Conservation (phyloP, 2,797 vertebrate genomes). For the Rhincodon typus region DNA sequence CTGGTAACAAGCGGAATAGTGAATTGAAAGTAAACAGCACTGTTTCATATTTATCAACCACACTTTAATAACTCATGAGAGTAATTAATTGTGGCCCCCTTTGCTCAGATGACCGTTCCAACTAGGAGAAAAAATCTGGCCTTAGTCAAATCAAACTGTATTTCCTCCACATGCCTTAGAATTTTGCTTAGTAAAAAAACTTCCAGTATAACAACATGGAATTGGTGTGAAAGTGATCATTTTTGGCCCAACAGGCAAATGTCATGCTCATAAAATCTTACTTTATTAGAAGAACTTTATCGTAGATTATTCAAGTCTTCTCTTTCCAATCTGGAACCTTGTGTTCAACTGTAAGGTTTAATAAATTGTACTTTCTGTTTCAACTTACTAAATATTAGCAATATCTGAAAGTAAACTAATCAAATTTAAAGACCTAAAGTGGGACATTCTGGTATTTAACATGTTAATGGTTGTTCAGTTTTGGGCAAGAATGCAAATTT, state of each 20-base stretch:
- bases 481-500: neutral
- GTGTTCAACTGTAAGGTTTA: neutral
- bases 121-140: neutral
- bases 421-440: neutral
- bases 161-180: neutral
- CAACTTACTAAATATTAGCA: neutral
- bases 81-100: constrained; percentile 12
- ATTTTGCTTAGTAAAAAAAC: neutral
- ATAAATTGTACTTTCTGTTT: neutral
- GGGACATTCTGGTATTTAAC: neutral
- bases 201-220: neutral
- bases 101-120: neutral
- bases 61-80: neutral
- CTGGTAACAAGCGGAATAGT: constrained; percentile 1
- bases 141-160: neutral
- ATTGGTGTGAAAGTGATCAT: neutral
- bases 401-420: neutral
- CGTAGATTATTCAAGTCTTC: neutral
- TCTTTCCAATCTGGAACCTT: neutral
- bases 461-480: neutral
- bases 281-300: neutral
- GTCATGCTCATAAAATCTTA: neutral
- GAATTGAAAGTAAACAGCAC: neutral
- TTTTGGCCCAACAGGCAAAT: neutral
- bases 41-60: neutral